These are phyloP conservation scores for Drosophila affinis DNA, from an alignment of 2,888 invertebrate genomes.

Conservation along the genomic window DNA sequence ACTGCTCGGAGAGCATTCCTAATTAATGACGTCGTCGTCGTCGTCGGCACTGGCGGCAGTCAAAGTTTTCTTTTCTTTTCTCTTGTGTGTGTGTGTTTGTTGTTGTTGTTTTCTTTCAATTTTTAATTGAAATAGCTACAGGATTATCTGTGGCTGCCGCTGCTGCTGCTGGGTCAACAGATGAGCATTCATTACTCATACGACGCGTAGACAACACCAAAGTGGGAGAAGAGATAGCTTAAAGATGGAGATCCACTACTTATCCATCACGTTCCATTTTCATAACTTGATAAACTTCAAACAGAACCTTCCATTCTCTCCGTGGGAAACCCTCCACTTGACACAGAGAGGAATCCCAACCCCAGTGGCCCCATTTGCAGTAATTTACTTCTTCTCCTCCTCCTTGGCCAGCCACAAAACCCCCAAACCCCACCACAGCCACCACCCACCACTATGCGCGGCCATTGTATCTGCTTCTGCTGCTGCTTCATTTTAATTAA, in stretches of 20 bases:
- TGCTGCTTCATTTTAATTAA: constrained; percentile 65
- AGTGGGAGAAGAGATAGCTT: constrained; percentile 11
- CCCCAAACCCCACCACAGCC: constrained; percentile 1
- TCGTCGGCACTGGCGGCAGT: constrained; percentile 25
- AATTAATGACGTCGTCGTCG: constrained; percentile 69
- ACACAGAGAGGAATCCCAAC: constrained; percentile 38
- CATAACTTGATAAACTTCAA: neutral
- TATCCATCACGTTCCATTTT: neutral
- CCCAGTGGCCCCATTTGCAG: constrained; percentile 10
- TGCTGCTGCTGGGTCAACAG: constrained; percentile 29
- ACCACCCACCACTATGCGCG: constrained; percentile 27
- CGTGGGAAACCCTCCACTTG: constrained; percentile 19
- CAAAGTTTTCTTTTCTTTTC: constrained; percentile 42
- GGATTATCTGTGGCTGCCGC: constrained; percentile 31
- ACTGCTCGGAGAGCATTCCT: constrained; percentile 69
- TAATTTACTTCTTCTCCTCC: constrained; percentile 21
- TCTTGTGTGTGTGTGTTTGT: constrained; percentile 21
- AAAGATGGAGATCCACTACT: neutral
- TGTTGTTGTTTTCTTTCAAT: constrained; percentile 39
- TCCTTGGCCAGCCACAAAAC: constrained; percentile 3
- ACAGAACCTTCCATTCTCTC: no score
- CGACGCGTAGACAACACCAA: constrained; percentile 52
- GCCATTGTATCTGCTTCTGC: constrained; percentile 20
- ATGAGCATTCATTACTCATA: constrained; percentile 67
- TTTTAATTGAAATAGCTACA: constrained; percentile 62